Evolutionary conservation across 2,888 invertebrate species (phyloP).

Genomic region (Frankliniella fusca): DNA sequence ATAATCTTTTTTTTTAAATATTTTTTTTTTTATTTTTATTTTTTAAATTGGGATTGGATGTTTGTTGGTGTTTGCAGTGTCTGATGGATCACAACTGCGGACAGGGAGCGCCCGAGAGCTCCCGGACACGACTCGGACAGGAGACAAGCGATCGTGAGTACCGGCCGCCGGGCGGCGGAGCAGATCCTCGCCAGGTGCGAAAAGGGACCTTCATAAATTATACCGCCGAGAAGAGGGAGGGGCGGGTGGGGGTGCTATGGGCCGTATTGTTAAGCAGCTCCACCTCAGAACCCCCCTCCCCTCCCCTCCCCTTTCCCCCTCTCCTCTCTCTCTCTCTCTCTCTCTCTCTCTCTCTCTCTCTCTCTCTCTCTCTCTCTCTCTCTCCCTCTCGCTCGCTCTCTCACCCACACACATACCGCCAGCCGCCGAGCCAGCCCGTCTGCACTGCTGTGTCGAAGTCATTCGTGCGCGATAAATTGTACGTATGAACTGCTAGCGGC

Average conservation of each 20-base stretch:
- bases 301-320: background rate
- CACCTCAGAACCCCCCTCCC: background rate
- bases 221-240: background rate
- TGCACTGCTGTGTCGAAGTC: background rate
- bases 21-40: background rate
- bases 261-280: slow-evolving; percentile 18
- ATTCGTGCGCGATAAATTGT: background rate
- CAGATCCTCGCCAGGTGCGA: background rate
- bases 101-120: background rate
- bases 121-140: too few relatives aligned
- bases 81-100: background rate
- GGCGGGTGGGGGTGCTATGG: background rate
- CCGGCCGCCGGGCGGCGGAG: background rate
- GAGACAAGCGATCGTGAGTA: too few relatives aligned
- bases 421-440: background rate
- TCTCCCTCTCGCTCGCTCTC: too few relatives aligned
- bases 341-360: too few relatives aligned
- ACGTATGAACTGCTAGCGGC: background rate
- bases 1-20: background rate
- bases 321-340: background rate
- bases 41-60: background rate
- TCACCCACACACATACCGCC: background rate
- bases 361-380: too few relatives aligned
- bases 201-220: background rate
- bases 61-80: background rate